Percentiles rank a stretch among this genome's conserved stretches.
Evolutionary conservation across 1,140 invertebrate genomes (phyloP).

Genomic region (Littorina saxatilis): DNA sequence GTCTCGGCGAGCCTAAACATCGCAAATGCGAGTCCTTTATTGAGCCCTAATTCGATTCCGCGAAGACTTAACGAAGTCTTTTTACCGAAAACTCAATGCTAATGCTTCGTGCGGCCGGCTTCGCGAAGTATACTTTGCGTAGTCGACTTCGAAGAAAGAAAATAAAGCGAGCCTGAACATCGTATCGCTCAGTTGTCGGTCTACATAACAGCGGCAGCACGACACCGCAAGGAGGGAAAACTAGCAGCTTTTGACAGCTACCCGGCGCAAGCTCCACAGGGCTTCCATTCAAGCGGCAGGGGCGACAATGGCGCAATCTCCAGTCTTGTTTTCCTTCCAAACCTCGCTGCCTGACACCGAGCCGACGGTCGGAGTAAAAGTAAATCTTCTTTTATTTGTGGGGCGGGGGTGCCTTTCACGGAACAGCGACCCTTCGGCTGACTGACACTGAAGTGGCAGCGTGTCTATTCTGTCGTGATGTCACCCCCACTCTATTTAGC

Average conservation of each 20-base stretch:
- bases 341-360: slow-evolving; percentile 19
- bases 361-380: slow-evolving; percentile 19
- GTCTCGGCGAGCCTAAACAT: no score
- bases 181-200: no score
- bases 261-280: neutral
- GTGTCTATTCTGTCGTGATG: neutral
- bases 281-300: neutral
- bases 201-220: neutral
- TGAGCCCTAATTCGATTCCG: no score
- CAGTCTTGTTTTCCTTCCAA: slow-evolving; percentile 18
- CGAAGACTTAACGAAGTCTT: no score
- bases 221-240: neutral
- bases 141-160: no score
- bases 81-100: no score
- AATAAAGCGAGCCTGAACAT: no score
- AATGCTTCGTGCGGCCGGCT: no score
- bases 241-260: neutral
- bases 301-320: slow-evolving; percentile 27
- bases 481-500: slow-evolving; percentile 16
- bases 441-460: slow-evolving; percentile 16
- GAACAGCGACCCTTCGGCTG: slow-evolving; percentile 14
- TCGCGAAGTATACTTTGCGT: no score
- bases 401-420: slow-evolving; percentile 20
- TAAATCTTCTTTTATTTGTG: slow-evolving; percentile 21
- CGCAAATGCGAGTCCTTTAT: no score